Evolutionary conservation across 2,113 vertebrate species (phyloP).

Genomic region (mouse (Mus musculus)): GRCm39 chr2:179164001-179164500

Average conservation of each 20-base stretch:
- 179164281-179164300: background rate
- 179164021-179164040: background rate
- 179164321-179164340: background rate
- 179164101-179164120: background rate
- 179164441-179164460: slow-evolving; percentile 28
- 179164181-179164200: rapidly evolving
- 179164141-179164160: rapidly evolving
- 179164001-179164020: background rate
- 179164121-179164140: background rate
- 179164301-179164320: rapidly evolving
- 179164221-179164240: rapidly evolving
- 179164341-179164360: rapidly evolving
- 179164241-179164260: rapidly evolving
- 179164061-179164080: background rate
- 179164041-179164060: background rate
- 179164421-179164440: background rate
- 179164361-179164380: background rate
- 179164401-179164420: slow-evolving; percentile 31
- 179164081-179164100: background rate
- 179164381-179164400: slow-evolving; percentile 46
- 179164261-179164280: no score
- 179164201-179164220: rapidly evolving
- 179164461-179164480: background rate
- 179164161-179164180: background rate
- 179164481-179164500: background rate